These are phyloP conservation scores for Calidris pugnax DNA, from an alignment of 2,113 vertebrate genomes.

Conservation along the genomic window DNA sequence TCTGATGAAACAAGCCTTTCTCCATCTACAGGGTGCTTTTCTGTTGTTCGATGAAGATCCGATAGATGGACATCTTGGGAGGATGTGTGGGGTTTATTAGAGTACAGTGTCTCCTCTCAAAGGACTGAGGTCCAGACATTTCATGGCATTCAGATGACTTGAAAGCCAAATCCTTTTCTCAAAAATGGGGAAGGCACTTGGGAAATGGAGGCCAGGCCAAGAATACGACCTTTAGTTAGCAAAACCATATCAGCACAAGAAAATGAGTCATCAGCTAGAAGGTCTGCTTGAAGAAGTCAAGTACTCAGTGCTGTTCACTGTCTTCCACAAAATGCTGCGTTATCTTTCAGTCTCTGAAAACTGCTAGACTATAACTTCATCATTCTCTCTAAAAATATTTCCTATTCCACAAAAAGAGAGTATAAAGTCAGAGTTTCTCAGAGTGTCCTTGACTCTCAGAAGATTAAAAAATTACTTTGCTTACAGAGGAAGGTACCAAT, in stretches of 20 bases:
- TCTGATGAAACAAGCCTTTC: neutral
- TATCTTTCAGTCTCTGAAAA: neutral
- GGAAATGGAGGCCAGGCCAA: neutral
- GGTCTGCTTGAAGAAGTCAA: neutral
- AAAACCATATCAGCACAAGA: neutral
- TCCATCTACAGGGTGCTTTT: neutral
- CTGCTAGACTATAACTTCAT: neutral
- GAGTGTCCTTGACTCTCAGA: neutral
- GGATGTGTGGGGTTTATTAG: neutral
- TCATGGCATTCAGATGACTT: neutral
- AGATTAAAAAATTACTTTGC: neutral
- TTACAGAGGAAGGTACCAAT: neutral
- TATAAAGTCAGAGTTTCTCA: neutral
- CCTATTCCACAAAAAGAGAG: neutral
- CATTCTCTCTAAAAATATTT: neutral
- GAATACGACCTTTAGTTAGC: neutral
- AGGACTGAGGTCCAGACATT: neutral
- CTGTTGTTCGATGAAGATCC: neutral
- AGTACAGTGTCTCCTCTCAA: neutral
- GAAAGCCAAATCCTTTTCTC: neutral
- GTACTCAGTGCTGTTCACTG: neutral
- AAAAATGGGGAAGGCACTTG: neutral
- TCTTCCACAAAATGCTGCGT: neutral
- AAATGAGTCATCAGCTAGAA: neutral
- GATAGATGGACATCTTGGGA: neutral